Conservation (phyloP, 1,140 invertebrate species). For the Diabrotica virgifera region DNA sequence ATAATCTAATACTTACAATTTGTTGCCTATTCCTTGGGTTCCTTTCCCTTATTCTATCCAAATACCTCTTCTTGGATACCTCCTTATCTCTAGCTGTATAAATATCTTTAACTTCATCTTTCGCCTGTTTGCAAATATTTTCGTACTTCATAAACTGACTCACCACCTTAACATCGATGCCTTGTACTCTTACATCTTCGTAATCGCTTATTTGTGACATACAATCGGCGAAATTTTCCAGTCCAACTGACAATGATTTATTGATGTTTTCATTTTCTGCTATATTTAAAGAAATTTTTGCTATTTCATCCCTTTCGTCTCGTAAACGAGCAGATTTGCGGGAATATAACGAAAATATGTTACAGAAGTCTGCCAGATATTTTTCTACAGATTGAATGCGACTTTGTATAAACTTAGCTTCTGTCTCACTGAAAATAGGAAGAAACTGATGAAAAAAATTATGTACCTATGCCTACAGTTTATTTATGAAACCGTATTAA, state of each 20-base stretch:
- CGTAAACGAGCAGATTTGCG: slow-evolving; percentile 68
- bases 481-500: too few species aligned
- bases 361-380: slow-evolving; percentile 66
- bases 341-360: slow-evolving; percentile 62
- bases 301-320: slow-evolving; percentile 67
- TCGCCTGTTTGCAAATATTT: slow-evolving; percentile 66
- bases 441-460: too few species aligned
- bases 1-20: slow-evolving; percentile 56
- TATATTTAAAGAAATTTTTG: slow-evolving; percentile 62
- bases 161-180: slow-evolving; percentile 66
- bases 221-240: slow-evolving; percentile 62
- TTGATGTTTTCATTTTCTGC: slow-evolving; percentile 67
- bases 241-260: slow-evolving; percentile 59
- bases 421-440: slow-evolving; percentile 53
- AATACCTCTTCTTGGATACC: slow-evolving; percentile 59
- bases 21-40: slow-evolving; percentile 66
- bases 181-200: slow-evolving; percentile 65
- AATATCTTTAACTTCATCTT: slow-evolving; percentile 69
- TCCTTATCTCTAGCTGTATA: slow-evolving; percentile 67
- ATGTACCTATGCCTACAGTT: too few species aligned
- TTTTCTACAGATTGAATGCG: slow-evolving; percentile 66
- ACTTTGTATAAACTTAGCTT: slow-evolving; percentile 70
- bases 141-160: slow-evolving; percentile 67
- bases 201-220: slow-evolving; percentile 68
- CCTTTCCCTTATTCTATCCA: slow-evolving; percentile 61